Percentiles rank a stretch among this genome's conserved stretches.
Conservation (phyloP, 2,797 vertebrate genomes). For the Morus bassanus region DNA sequence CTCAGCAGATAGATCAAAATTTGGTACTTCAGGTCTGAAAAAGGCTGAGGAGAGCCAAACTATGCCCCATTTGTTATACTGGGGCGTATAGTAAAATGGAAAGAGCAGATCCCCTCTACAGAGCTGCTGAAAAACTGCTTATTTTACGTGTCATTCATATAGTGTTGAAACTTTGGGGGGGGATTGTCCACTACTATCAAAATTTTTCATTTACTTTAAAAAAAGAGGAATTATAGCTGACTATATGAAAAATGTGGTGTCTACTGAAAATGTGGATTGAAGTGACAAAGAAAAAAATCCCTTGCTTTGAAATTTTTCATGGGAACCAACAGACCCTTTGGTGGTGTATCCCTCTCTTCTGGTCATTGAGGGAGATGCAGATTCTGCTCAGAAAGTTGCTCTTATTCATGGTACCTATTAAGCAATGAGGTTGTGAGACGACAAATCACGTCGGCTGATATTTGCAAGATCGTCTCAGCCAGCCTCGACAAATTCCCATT, state of each 20-base stretch:
- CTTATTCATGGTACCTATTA: background rate
- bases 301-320: background rate
- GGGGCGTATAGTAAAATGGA: background rate
- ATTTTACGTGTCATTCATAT: background rate
- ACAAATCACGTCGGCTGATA: background rate
- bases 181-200: background rate
- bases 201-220: background rate
- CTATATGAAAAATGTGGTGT: background rate
- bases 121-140: background rate
- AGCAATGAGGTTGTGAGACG: background rate
- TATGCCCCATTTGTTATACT: background rate
- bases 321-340: background rate
- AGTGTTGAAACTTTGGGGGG: background rate
- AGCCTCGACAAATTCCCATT: accelerated
- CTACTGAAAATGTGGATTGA: background rate
- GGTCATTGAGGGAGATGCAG: background rate
- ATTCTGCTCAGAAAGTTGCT: background rate
- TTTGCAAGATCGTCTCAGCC: background rate
- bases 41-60: conserved; percentile 34
- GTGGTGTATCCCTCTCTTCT: background rate
- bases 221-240: background rate
- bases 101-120: background rate
- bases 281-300: background rate
- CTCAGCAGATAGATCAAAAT: conserved; percentile 43
- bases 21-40: conserved; percentile 11